Percentiles rank a stretch among this genome's conserved stretches.
Conservation (phyloP, 2,888 invertebrate species). For the Eugnorisma glareosa region DNA sequence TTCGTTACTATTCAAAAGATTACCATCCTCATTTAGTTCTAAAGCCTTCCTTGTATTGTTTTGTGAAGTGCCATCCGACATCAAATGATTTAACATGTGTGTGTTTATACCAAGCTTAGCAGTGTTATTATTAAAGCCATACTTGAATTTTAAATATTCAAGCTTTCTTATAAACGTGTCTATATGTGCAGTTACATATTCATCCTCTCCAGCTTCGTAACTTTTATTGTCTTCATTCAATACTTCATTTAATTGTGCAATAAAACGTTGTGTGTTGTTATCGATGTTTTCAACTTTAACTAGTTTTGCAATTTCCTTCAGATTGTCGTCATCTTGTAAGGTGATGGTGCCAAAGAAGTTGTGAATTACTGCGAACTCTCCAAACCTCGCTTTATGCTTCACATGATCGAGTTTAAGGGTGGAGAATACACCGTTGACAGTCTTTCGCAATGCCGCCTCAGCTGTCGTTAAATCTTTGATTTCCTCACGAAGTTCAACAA, state of each 20-base stretch:
- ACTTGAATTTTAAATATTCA: conserved; percentile 69
- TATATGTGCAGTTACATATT: conserved; percentile 67
- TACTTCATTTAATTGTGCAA: conserved; percentile 75
- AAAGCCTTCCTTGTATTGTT: conserved; percentile 14
- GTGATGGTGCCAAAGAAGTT: conserved; percentile 76
- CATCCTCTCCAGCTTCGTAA: conserved; percentile 58
- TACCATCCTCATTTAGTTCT: conserved; percentile 43
- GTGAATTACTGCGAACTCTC: conserved; percentile 74
- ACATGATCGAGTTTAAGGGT: conserved; percentile 69
- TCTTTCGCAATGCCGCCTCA: conserved; percentile 71
- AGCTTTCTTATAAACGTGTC: conserved; percentile 71
- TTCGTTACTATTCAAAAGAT: conserved; percentile 69
- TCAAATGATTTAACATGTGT: conserved; percentile 65
- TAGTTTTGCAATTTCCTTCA: conserved; percentile 73
- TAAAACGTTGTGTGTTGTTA: conserved; percentile 73
- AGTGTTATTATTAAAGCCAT: conserved; percentile 58
- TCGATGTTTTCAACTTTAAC: conserved; percentile 70
- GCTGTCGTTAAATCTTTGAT: conserved; percentile 69
- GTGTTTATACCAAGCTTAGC: conserved; percentile 64
- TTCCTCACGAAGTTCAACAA: conserved; percentile 69
- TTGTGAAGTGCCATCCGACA: conserved; percentile 19
- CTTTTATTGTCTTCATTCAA: conserved; percentile 72
- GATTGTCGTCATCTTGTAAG: conserved; percentile 72
- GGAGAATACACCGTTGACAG: conserved; percentile 75
- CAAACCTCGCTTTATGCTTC: conserved; percentile 69